Evolutionary conservation across 2,888 invertebrate genomes (phyloP), one percentile per base, ranked within the genome.

Genomic region (Pachliopta kotzebuea): DNA sequence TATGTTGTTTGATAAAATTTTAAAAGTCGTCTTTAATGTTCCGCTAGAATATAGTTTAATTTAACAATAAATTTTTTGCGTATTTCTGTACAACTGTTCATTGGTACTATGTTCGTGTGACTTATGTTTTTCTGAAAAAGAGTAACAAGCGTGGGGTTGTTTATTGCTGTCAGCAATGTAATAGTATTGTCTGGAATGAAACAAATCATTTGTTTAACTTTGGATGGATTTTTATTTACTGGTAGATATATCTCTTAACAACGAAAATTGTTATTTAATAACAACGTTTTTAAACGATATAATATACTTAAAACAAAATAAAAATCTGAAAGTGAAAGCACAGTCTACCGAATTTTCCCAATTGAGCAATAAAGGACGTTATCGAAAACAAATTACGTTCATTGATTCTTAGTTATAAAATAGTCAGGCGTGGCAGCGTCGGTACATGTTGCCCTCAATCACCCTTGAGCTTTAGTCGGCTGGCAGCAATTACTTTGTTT

Each of bases 351-450:
- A 20, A 49, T 56, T 20, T n/a, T 57, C 57, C 50, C 42, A 26
- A 37, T 50, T 62, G 54, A 42, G 49, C 69, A 63, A 68, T 67
- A 67, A 63, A 66, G 66, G 62, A 58, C 65, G 56, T 63, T 67
- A 69, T 68, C 52, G 57, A 64, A 67, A 60, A 57, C 61, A 63
- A 71, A 70, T 62, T 60, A 62, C 56, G 55, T 64, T 54, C 31
- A 69, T 71, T 67, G 63, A 66, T 67, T 63, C 65, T 67, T 64
- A 20, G 57, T 67, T 66, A 68, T 69, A 71, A 70, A 70, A 65
- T 56, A 24, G 55, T 49, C 53, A 68, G 70, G 72, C 50, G 73
- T 71, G 72, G 70, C 67, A 68, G 60, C 26, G 29, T 20, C 21
- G 60, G 31, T 70, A 71, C 69, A 63, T 69, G 68, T 69, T 72